These are phyloP conservation scores for Aphodius sticticus DNA, from an alignment of 2,888 invertebrate species.

Conservation along the genomic window DNA sequence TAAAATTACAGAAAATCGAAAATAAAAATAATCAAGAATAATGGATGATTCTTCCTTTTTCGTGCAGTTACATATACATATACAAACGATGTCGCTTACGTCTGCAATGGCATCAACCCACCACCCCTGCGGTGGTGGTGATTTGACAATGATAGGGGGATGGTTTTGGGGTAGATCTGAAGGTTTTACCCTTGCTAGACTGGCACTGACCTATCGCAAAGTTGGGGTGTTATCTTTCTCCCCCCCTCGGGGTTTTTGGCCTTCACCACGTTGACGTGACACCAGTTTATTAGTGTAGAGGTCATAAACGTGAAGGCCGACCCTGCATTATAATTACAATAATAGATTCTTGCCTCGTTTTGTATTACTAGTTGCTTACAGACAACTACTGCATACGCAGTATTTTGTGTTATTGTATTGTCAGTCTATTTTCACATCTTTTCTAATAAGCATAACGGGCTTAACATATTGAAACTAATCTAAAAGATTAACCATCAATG, in stretches of 20 bases:
- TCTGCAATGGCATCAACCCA: background rate
- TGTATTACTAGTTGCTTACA: background rate
- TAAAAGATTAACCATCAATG: no score
- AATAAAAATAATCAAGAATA: background rate
- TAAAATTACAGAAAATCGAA: background rate
- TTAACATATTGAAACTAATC: no score
- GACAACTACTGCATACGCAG: no score
- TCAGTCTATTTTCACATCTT: no score
- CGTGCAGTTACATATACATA: background rate
- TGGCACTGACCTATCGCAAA: slow-evolving; percentile 39
- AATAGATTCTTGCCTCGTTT: background rate
- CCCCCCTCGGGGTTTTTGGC: slow-evolving; percentile 12
- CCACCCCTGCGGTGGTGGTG: background rate
- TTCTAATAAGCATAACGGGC: no score
- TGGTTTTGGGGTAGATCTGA: slow-evolving; percentile 42
- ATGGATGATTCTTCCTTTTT: background rate
- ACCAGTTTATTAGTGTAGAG: background rate
- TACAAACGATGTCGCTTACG: background rate
- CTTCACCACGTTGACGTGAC: background rate
- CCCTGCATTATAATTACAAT: background rate
- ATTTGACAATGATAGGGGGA: slow-evolving; percentile 25
- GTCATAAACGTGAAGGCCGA: background rate
- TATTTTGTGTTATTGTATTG: no score
- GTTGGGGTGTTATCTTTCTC: slow-evolving; percentile 28
- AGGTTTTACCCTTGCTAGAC: slow-evolving; percentile 45